A percentile compares a stretch with the other conserved stretches of the same genome.
phyloP scores from a whole-genome alignment of 2,113 vertebrate genomes.

The Notarius lentiginosus region DNA sequence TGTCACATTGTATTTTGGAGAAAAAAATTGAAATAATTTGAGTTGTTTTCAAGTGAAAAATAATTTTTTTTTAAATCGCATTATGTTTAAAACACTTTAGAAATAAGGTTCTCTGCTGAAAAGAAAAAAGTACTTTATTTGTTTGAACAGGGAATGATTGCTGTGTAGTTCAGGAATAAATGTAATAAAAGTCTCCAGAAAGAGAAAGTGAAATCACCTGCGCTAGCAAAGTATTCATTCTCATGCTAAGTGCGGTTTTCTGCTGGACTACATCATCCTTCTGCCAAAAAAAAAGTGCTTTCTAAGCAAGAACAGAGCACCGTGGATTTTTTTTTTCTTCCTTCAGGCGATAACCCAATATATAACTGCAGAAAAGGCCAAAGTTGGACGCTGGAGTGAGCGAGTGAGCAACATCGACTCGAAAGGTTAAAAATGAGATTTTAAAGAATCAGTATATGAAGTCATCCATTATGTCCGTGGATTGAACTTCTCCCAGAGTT shows the following conservation, averaged over 20 bases:
- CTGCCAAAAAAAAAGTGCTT: not conserved
- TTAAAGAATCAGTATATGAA: conserved; percentile 1
- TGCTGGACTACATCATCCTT: not conserved
- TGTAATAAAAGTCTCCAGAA: not conserved
- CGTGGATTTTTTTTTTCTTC: not conserved
- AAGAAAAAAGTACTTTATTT: not conserved
- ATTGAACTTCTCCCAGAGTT: not conserved
- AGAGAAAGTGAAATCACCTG: not conserved
- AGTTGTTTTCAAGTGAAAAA: not conserved
- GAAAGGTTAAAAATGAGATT: not conserved
- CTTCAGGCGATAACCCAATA: not conserved
- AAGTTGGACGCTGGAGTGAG: not conserved
- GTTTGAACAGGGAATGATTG: not conserved
- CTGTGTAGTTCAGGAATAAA: not conserved
- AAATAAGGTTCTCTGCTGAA: not conserved
- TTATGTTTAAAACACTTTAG: not conserved
- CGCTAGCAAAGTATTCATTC: not conserved
- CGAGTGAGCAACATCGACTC: not conserved
- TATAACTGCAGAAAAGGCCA: not conserved
- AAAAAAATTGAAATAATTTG: not conserved
- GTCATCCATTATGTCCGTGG: not conserved
- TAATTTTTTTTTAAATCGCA: too few species aligned
- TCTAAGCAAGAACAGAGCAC: conserved; percentile 1
- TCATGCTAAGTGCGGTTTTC: not conserved
- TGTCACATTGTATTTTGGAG: not conserved